Percentiles rank a stretch among this genome's conserved stretches.
These are phyloP conservation scores for Mythimna lalbum DNA, from an alignment of 2,888 invertebrate genomes.

Conservation along the genomic window DNA sequence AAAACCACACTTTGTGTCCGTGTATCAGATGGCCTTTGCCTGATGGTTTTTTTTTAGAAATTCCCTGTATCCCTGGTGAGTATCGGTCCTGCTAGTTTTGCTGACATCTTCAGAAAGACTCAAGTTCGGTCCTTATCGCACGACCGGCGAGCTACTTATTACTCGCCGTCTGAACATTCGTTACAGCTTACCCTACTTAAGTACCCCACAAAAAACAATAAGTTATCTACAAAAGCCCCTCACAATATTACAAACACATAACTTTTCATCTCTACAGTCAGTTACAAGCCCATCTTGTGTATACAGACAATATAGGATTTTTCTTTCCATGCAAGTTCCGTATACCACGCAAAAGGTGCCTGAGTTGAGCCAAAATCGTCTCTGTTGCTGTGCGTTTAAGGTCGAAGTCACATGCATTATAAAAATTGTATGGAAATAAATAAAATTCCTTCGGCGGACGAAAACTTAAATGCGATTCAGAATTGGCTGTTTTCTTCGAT, in stretches of 20 bases:
- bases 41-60: no score
- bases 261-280: slow-evolving; percentile 47
- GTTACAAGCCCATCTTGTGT: slow-evolving; percentile 40
- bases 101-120: no score
- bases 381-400: neutral
- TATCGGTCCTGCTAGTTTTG: no score
- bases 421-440: slow-evolving; percentile 46
- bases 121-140: no score
- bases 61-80: no score
- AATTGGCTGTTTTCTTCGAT: slow-evolving; percentile 59
- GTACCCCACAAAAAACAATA: neutral
- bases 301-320: slow-evolving; percentile 57
- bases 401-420: slow-evolving; percentile 13
- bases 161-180: neutral
- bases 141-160: no score
- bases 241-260: slow-evolving; percentile 44
- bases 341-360: slow-evolving; percentile 6
- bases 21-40: no score
- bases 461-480: slow-evolving; percentile 63
- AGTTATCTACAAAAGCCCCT: slow-evolving; percentile 6
- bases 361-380: slow-evolving; percentile 27
- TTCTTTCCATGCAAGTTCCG: slow-evolving; percentile 57
- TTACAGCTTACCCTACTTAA: neutral
- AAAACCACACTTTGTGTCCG: no score
- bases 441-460: slow-evolving; percentile 52